These are phyloP conservation scores for Aspidoscelis tigris DNA, from an alignment of 2,113 vertebrate genomes.

Conservation along the genomic window DNA sequence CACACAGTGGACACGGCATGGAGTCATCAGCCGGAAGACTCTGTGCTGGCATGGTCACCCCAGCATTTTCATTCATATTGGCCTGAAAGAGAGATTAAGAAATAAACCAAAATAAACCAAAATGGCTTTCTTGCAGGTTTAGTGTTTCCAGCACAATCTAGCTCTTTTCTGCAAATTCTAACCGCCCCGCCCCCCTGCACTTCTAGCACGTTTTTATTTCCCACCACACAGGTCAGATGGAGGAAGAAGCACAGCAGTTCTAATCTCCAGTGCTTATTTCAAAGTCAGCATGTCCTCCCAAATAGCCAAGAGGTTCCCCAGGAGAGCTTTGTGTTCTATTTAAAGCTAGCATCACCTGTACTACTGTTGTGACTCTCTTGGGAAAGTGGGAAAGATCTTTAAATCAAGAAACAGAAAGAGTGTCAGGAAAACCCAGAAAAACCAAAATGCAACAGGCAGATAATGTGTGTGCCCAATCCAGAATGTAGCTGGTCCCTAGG, in stretches of 20 bases:
- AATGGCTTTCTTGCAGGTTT: slow-evolving; percentile 16
- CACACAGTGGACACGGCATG: slow-evolving; percentile 88
- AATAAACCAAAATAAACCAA: slow-evolving; percentile 40
- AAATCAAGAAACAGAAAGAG: slow-evolving; percentile 44
- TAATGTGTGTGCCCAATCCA: slow-evolving; percentile 61
- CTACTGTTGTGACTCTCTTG: neutral
- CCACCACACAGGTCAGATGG: slow-evolving; percentile 55
- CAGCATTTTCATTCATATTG: slow-evolving; percentile 60
- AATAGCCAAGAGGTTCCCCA: slow-evolving; percentile 61
- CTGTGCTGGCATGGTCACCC: slow-evolving; percentile 39
- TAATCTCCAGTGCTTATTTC: slow-evolving; percentile 63
- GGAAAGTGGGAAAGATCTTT: slow-evolving; percentile 59
- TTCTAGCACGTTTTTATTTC: slow-evolving; percentile 60
- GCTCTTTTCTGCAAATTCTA: slow-evolving; percentile 26
- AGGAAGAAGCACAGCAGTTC: slow-evolving; percentile 46
- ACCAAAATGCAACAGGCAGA: slow-evolving; percentile 60
- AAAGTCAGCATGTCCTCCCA: slow-evolving; percentile 67
- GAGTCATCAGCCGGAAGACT: slow-evolving; percentile 31
- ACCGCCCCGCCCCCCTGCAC: slow-evolving; percentile 27
- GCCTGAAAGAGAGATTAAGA: slow-evolving; percentile 63
- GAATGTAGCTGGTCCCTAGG: slow-evolving; percentile 57
- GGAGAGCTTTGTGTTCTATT: slow-evolving; percentile 56
- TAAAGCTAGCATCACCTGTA: slow-evolving; percentile 61
- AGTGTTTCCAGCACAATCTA: neutral
- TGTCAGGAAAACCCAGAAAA: slow-evolving; percentile 42